These are phyloP conservation scores for Trematomus loennbergii DNA, from an alignment of 2,113 vertebrate species.

Conservation along the genomic window DNA sequence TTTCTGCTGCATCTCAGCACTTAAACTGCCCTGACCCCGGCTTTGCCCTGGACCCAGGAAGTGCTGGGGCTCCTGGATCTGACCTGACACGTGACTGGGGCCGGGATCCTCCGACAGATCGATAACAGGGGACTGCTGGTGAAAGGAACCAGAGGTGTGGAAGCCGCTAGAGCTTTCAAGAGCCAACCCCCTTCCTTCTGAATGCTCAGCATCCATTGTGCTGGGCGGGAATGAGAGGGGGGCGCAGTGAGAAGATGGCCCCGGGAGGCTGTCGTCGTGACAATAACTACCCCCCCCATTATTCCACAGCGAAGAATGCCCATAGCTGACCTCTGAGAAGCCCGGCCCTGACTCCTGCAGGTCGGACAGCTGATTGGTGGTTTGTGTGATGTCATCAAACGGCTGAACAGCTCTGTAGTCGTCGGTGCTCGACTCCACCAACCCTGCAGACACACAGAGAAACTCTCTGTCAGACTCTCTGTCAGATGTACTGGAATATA, in stretches of 20 bases:
- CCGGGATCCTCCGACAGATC: constrained; percentile 45
- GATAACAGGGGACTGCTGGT: constrained; percentile 31
- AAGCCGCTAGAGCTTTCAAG: constrained; percentile 25
- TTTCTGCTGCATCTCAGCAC: not conserved
- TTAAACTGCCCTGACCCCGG: constrained; percentile 6
- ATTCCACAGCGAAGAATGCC: constrained; percentile 60
- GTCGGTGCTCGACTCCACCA: constrained; percentile 79
- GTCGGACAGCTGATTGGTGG: constrained; percentile 40
- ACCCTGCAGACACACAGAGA: constrained; percentile 45
- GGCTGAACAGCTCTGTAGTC: constrained; percentile 59
- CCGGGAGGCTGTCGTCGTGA: constrained; percentile 35
- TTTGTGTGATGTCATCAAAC: constrained; percentile 54
- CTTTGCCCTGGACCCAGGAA: constrained; percentile 9
- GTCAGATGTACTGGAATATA: not conserved
- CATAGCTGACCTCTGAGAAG: constrained; percentile 77
- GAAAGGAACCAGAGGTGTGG: constrained; percentile 28
- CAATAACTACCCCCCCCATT: constrained; percentile 41
- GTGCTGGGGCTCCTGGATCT: not conserved
- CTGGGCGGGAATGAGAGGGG: constrained; percentile 40
- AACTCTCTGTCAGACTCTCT: not conserved
- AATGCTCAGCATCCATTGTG: constrained; percentile 23
- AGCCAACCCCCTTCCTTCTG: constrained; percentile 27
- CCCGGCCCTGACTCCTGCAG: constrained; percentile 59
- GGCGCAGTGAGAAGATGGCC: constrained; percentile 58
- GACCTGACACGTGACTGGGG: constrained; percentile 26